phyloP scores from a whole-genome alignment of 2,113 vertebrate genomes.

The Mesoclemmys tuberculata region DNA sequence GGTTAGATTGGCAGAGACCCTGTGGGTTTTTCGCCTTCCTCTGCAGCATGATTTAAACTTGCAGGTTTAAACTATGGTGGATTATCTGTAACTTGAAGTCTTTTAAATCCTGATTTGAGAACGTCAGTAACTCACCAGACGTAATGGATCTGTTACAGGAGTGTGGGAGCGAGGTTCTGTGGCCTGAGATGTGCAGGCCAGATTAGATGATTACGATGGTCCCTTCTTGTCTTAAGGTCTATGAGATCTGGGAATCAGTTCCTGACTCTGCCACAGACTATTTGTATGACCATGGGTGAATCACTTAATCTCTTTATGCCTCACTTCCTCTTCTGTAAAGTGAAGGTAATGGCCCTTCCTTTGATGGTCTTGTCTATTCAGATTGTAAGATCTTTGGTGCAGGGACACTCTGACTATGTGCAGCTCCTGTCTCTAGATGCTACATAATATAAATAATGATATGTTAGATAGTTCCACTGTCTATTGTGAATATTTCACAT shows the following conservation, averaged over 20 bases:
- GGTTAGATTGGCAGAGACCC: too few species aligned
- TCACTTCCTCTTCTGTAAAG: neutral
- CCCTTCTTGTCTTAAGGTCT: neutral
- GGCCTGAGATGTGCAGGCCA: neutral
- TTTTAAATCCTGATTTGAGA: neutral
- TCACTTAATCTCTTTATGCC: neutral
- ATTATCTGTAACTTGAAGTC: neutral
- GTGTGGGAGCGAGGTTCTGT: neutral
- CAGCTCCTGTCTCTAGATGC: neutral
- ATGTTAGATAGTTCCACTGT: neutral
- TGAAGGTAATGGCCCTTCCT: neutral
- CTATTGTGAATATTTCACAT: neutral
- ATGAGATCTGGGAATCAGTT: neutral
- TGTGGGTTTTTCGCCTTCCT: neutral
- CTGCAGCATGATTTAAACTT: neutral
- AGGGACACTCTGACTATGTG: neutral
- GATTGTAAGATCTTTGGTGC: neutral
- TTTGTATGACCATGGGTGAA: rapidly evolving
- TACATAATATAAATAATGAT: neutral
- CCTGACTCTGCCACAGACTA: neutral
- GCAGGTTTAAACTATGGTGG: neutral
- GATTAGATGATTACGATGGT: rapidly evolving
- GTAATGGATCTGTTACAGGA: neutral
- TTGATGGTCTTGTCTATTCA: neutral
- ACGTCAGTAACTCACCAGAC: neutral